Evolutionary conservation across 2,797 vertebrate genomes (phyloP), one percentile per base, ranked within the genome.

Genomic region (Garrulus glandarius): DNA sequence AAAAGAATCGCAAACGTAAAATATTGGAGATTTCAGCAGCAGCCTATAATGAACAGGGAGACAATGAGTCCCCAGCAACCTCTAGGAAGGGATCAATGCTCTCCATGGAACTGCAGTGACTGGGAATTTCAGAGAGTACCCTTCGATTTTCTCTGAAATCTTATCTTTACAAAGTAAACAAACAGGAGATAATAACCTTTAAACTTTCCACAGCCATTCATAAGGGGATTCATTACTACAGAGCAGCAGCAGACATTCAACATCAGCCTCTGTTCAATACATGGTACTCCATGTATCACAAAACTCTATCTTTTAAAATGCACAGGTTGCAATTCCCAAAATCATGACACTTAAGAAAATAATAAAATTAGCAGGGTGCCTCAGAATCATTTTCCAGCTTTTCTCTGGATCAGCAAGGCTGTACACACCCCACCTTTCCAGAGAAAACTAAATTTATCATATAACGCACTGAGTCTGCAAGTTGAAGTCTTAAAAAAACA

Each of bases 131-230:
- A 96, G 94, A 94, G 91, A 89, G 87, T 85, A 68, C 69, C 47
- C 59, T 95, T 96, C 84, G 74, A 88, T 97, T 97, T 98, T 97
- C 96, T 96, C 92, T 91, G 96, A 97, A 97, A 93, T 96, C 93
- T 97, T 97, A 97, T 97, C 97, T 97, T 96, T 79, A 92, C 95
- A 94, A 95, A 97, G 95, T 93, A 97, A 97, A 97, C 93, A 97
- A 93, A 93, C 91, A 96, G 4, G 7, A 94, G 94, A 96, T 80
- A 96, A 96, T 96, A 95, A 97, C 85, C 95, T 96, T 98, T 98
- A 97, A 91, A 94, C 95, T 89, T 89, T 94, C 91, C 47, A 47
- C 89, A 91, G 94, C 84, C 95, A 84, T 92, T 95, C 96, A 92
- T 91, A 95, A 96, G 89, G 44, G 8, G 94, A 95, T 72, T 91